phyloP scores from a whole-genome alignment of 2,797 vertebrate species.

The Tamandua tetradactyla region DNA sequence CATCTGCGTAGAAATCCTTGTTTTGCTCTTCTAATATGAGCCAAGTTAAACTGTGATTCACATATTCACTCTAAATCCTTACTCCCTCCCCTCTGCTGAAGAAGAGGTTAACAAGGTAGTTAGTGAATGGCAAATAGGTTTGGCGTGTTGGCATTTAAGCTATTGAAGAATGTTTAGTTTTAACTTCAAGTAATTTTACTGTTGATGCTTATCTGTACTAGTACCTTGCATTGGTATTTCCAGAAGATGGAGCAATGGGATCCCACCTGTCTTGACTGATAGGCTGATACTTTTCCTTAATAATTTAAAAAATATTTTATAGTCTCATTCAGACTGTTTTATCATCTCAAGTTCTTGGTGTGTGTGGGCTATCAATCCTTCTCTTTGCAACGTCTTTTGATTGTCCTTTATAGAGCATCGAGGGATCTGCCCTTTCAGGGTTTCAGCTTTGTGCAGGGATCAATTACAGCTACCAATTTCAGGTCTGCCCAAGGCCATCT shows the following conservation, averaged over 20 bases:
- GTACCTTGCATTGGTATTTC: slow-evolving; percentile 31
- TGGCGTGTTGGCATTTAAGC: slow-evolving; percentile 70
- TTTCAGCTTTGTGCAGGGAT: background rate
- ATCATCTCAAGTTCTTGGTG: slow-evolving; percentile 2
- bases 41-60: slow-evolving; percentile 82
- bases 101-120: slow-evolving; percentile 79
- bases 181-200: slow-evolving; percentile 66
- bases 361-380: background rate
- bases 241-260: background rate
- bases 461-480: background rate
- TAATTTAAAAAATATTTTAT: background rate
- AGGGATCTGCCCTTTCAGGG: background rate
- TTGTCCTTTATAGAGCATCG: background rate
- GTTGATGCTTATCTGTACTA: slow-evolving; percentile 57
- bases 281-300: background rate
- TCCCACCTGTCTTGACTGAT: background rate
- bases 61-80: slow-evolving; percentile 79
- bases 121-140: slow-evolving; percentile 75
- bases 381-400: background rate
- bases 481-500: background rate
- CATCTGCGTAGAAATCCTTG: slow-evolving; percentile 79
- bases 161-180: slow-evolving; percentile 55
- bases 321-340: slow-evolving; percentile 5
- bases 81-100: slow-evolving; percentile 73
- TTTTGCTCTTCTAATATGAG: slow-evolving; percentile 81